Evolutionary conservation across 2,113 vertebrate species (phyloP).

Genomic region (Nasalis larvatus): DNA sequence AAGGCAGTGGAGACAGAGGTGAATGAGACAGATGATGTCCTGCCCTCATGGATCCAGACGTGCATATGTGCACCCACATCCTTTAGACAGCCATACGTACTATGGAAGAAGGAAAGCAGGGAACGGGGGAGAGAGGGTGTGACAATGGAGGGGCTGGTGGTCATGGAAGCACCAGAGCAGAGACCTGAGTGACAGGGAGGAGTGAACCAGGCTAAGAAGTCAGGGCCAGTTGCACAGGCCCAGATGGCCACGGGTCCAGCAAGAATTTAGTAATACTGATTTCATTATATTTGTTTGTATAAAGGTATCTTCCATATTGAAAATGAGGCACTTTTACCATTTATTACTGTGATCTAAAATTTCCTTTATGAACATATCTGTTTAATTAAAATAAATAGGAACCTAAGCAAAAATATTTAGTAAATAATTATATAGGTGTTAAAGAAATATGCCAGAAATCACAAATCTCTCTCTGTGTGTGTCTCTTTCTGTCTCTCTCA

Average conservation of each 20-base stretch:
- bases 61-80: fast-evolving
- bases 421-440: slow-evolving; percentile 22
- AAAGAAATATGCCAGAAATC: slow-evolving; percentile 19
- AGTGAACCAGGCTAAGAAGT: neutral
- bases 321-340: neutral
- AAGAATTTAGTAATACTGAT: neutral
- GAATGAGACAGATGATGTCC: neutral
- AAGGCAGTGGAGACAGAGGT: neutral
- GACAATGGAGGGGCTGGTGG: neutral
- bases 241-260: neutral
- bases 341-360: slow-evolving; percentile 3
- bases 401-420: slow-evolving; percentile 1
- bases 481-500: neutral
- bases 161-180: neutral
- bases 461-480: neutral
- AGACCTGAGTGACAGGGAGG: neutral
- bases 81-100: neutral
- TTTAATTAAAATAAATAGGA: slow-evolving; percentile 52
- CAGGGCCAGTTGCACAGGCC: neutral
- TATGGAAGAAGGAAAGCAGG: neutral
- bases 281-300: neutral
- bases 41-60: neutral
- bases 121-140: fast-evolving
- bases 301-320: neutral
- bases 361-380: neutral